Conservation (phyloP, 2,888 invertebrate genomes). For the Bellardia bayeri region DNA sequence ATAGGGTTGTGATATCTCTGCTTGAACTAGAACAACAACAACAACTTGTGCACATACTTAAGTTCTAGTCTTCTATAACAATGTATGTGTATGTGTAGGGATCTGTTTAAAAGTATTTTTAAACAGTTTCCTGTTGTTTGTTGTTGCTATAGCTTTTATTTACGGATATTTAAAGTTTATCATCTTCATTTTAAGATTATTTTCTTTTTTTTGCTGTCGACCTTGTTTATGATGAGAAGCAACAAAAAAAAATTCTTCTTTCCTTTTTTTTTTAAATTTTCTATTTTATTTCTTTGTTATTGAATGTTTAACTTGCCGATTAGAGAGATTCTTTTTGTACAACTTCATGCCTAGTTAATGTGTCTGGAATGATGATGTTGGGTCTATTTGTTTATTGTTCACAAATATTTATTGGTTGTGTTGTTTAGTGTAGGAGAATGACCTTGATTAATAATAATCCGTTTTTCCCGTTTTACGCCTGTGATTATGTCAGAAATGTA, state of each 20-base stretch:
- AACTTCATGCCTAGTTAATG: neutral
- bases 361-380: neutral
- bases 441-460: neutral
- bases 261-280: neutral
- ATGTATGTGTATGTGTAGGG: neutral
- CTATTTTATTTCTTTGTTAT: neutral
- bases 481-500: neutral
- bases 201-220: neutral
- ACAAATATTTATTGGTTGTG: conserved; percentile 4
- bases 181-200: conserved; percentile 51
- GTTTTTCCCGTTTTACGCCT: neutral
- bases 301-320: conserved; percentile 34
- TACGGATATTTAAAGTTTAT: conserved; percentile 63
- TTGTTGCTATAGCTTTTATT: conserved; percentile 1
- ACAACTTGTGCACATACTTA: neutral
- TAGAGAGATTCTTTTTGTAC: conserved; percentile 22
- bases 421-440: neutral
- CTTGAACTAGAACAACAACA: neutral
- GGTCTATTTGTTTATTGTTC: conserved; percentile 29
- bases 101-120: neutral
- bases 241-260: conserved; percentile 18
- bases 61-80: neutral
- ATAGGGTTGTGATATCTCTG: conserved; percentile 5
- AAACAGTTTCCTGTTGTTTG: conserved; percentile 37
- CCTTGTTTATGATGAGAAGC: conserved; percentile 38